phyloP scores from a whole-genome alignment of 1,140 invertebrate genomes.

The Temnothorax longispinosus region DNA sequence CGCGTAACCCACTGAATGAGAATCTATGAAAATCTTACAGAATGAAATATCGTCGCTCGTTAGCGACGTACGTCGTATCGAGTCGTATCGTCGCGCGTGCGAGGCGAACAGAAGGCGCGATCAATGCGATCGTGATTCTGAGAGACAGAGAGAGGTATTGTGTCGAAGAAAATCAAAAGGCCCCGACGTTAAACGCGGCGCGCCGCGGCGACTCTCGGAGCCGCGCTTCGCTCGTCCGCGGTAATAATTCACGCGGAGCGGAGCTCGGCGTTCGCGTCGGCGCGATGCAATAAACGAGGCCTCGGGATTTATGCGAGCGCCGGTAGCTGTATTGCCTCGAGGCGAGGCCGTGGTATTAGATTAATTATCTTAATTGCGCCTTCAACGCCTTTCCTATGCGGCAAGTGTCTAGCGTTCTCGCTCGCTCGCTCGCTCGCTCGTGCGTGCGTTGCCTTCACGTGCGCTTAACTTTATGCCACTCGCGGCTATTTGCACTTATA shows the following conservation, averaged over 20 bases:
- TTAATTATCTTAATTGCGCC: conserved; percentile 83
- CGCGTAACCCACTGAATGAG: not conserved
- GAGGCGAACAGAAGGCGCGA: conserved; percentile 10
- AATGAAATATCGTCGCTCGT: conserved; percentile 21
- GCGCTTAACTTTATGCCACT: conserved; percentile 48
- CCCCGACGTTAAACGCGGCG: not conserved
- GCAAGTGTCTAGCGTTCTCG: conserved; percentile 22
- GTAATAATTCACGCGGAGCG: conserved; percentile 69
- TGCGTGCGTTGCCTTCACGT: conserved; percentile 34
- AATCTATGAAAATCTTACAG: not conserved
- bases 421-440: not conserved
- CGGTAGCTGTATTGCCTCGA: conserved; percentile 55
- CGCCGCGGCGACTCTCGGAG: not conserved
- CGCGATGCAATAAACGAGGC: conserved; percentile 61
- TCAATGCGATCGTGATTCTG: conserved; percentile 1
- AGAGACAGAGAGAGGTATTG: conserved; percentile 49
- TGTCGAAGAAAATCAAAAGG: conserved; percentile 53
- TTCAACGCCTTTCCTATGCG: conserved; percentile 76
- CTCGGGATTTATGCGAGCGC: conserved; percentile 57
- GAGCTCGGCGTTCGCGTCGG: conserved; percentile 2
- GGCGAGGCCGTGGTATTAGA: conserved; percentile 75
- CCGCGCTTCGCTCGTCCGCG: conserved; percentile 2
- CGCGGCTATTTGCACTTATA: conserved; percentile 59
- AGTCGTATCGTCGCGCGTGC: not conserved
- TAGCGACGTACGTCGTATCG: not conserved